Evolutionary conservation across 2,113 vertebrate genomes (phyloP), one percentile per base, ranked within the genome.

Genomic region (Pristiophorus japonicus): DNA sequence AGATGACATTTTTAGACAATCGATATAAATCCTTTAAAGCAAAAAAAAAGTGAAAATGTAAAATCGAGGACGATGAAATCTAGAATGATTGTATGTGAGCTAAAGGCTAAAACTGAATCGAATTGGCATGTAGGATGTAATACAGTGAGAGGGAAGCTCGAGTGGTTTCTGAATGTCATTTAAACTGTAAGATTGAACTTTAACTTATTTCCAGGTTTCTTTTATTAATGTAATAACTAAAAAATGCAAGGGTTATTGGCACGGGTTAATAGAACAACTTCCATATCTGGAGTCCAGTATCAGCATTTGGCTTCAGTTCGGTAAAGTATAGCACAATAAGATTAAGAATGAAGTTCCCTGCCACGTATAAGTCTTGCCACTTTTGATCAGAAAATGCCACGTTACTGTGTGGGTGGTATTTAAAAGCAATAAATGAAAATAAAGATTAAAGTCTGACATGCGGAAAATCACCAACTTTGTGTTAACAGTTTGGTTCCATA

Each of bases 41-140:
- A 94, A 59, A 47, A 73, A 73, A 73, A 30, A 94, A 94, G 38
- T 94, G 22, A 70, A 70, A 94, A 55, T 66, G 38, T 42, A 94
- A 55, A 94, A 30, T 47, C 8, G 6, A 47, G 92, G 16, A 34
- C 22, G 22, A 30, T 70, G 66, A 67, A 70, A 70, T 94, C 42
- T 70, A 27, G 27, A 94, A 70, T 51, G 20, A 70, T 30, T 30
- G 22, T 7, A 27, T 65, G 10, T 94, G 65, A 94, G 63, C 4
- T 94, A 22, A 94, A 67, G 45, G 27, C 45, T 30, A 51, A 4
- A n/a, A n/a, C n/a, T n/a, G n/a, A n/a, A n/a, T n/a, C n/a, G n/a
- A n/a, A n/a, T n/a, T n/a, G n/a, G n/a, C n/a, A n/a, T n/a, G n/a
- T n/a, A n/a, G n/a, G n/a, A n/a, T n/a, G n/a, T n/a, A n/a, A n/a